Base-by-base conservation (phyloP, 30 jellyfish, hydroid and myxozoan genomes). In the Aurelia coerulea region DNA sequence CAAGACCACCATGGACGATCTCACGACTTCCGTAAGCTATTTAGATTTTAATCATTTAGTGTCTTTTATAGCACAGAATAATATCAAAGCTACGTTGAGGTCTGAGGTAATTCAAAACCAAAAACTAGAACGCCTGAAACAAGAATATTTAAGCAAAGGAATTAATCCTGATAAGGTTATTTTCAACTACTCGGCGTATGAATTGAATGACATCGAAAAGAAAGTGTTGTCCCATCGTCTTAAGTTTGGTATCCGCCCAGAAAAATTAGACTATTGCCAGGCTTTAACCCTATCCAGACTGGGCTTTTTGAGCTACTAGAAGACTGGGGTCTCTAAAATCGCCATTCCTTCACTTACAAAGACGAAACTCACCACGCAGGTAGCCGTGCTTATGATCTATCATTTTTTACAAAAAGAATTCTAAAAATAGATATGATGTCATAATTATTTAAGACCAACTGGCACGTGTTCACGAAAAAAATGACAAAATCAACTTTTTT, bases 91-190 rank as follows among this genome's bases (percentile, higher is more conserved):
- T 62, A 18, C 39, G 39, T 62, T 62, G 39, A 62, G 73, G 73
- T 62, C 73, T 32, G 31, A 62, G 39, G 73, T 62, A 6, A 11
- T 62, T 60, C 70, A 60, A 23, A 60, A 60, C 33, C 32, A 60
- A 60, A 60, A 60, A 60, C 5, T 60, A 17, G 70, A 68, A 68
- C 35, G 68, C n/a, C 5, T 68, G 78, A 68, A 68, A 68, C 78
- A 68, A 14, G 79, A 68, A 68, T 68, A 68, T 68, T 34, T 34
- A 15, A 68, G 79, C 46, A 72, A 68, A 68, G 53, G 79, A 18
- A 68, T 68, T 18, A 10, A 68, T 68, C 79, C 53, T 68, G 53
- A 34, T 68, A 68, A 68, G 53, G 70, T 68, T 3, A 68, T 68
- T 34, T 68, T 23, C n/a, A 68, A 68, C 46, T 68, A 68, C 46